phyloP scores from a whole-genome alignment of 2,888 invertebrate species.

The Pyralis farinalis region DNA sequence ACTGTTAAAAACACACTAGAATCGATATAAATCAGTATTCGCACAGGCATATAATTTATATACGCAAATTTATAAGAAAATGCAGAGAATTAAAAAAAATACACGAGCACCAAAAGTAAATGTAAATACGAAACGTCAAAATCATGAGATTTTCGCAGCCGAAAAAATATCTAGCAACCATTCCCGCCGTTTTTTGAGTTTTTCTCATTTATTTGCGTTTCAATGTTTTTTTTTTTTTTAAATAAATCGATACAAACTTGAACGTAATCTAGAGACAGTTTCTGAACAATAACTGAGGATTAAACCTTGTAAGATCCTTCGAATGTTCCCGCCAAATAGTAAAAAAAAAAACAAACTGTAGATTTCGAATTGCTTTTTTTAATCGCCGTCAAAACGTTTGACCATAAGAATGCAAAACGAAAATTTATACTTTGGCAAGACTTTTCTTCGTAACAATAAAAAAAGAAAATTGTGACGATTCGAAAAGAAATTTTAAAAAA shows the following conservation, averaged over 20 bases:
- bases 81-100: conserved; percentile 32
- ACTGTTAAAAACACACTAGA: neutral
- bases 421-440: conserved; percentile 58
- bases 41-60: conserved; percentile 14
- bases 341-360: conserved; percentile 1
- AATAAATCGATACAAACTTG: neutral
- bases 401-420: conserved; percentile 14
- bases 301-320: too few species aligned
- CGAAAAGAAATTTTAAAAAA: conserved; percentile 18
- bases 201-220: neutral
- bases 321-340: neutral
- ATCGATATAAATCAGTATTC: conserved; percentile 3
- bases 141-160: conserved; percentile 1
- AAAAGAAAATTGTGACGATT: conserved; percentile 30
- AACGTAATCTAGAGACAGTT: neutral
- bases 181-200: conserved; percentile 21
- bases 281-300: conserved; percentile 7
- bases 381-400: conserved; percentile 8
- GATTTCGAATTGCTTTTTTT: neutral
- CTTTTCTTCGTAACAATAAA: conserved; percentile 26
- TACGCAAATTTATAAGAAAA: conserved; percentile 23
- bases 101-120: conserved; percentile 47
- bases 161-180: conserved; percentile 17
- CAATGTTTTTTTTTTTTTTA: neutral
- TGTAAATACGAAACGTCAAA: conserved; percentile 14